These are phyloP conservation scores for Plodia interpunctella DNA, from an alignment of 1,140 invertebrate genomes.

Conservation along the genomic window DNA sequence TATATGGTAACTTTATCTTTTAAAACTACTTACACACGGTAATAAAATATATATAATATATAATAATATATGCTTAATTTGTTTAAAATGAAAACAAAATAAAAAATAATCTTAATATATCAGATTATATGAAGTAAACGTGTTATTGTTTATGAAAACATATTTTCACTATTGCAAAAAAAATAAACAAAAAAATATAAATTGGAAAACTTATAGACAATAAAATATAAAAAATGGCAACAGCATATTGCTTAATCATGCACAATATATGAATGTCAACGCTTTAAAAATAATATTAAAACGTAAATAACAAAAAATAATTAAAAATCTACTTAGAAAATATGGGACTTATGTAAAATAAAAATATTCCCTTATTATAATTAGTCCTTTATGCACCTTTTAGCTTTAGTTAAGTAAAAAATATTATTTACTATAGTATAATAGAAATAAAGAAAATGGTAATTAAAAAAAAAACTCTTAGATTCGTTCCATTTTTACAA, in stretches of 20 bases:
- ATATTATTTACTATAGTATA: too few relatives aligned
- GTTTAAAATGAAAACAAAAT: slow-evolving; percentile 21
- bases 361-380: too few relatives aligned
- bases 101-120: slow-evolving; percentile 17
- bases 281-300: background rate
- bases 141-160: background rate
- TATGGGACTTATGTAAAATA: too few relatives aligned
- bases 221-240: slow-evolving; percentile 16
- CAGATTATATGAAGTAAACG: slow-evolving; percentile 14
- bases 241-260: background rate
- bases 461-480: too few relatives aligned
- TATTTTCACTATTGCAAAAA: background rate
- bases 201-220: background rate
- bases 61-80: background rate
- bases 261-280: slow-evolving; percentile 6
- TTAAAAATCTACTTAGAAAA: background rate
- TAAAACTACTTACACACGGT: slow-evolving; percentile 15
- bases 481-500: too few relatives aligned
- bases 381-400: too few relatives aligned
- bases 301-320: background rate
- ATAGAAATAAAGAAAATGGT: too few relatives aligned
- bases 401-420: too few relatives aligned
- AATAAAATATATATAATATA: slow-evolving; percentile 16
- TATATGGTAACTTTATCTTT: slow-evolving; percentile 30
- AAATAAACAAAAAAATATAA: background rate